Evolutionary conservation across 2,797 vertebrate genomes (phyloP), one percentile per base, ranked within the genome.

Genomic region (Botia almorhae): DNA sequence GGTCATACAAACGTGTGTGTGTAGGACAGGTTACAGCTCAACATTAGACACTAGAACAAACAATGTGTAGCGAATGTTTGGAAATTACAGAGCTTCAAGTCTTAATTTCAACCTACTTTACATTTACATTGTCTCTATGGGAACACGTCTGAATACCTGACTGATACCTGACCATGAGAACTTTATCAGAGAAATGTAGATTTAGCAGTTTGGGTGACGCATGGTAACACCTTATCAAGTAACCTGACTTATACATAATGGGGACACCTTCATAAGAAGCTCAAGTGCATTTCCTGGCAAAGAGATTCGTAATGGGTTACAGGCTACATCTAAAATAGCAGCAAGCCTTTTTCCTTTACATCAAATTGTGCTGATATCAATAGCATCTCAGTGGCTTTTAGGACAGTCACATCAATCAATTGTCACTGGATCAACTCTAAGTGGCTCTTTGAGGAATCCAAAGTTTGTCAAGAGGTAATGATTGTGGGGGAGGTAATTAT

Each of bases 381-480:
- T 60, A 68, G 75, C 29, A 33, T 64, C 50, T 71, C 23, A 16
- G 61, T 63, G 39, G 55, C 72, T 72, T 80, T 74, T 21, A 74
- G 68, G 26, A 50, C n/a, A 43, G 58, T 51, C 60, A 39, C 39
- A 26, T 53, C 58, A 76, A 82, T 72, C 19, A 64, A 58, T 82
- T 71, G 51, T 82, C 63, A 68, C 43, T 78, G 26, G 72, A 82
- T 56, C 74, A 82, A 79, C 43, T 70, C 36, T 53, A 83, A 83
- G 72, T 72, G 77, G 33, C 51, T 83, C 23, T 71, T 80, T 72
- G 16, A 69, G 60, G 26, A 53, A 65, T 74, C 6, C 72, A 79
- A 78, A 50, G 65, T 83, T 48, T 71, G 71, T 64, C 65, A 64
- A 71, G 65, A 63, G 56, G 58, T 75, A 71, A 72, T 53, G 56